Conservation (phyloP, 2,797 vertebrate genomes). For the Apodemus agrarius region DNA sequence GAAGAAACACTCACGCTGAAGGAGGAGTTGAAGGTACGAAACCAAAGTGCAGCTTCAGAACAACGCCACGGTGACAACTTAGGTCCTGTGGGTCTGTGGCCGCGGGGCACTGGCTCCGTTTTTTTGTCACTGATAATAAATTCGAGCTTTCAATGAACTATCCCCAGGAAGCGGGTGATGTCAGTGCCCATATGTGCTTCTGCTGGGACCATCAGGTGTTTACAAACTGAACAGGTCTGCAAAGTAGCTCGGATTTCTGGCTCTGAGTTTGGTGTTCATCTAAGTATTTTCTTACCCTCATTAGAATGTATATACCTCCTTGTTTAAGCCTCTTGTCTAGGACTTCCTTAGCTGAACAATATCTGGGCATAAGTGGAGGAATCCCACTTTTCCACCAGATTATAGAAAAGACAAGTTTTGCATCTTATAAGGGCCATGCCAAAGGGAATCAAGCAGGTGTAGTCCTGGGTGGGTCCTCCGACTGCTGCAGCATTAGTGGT, state of each 20-base stretch:
- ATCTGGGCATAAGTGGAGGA: not conserved
- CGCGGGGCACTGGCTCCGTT: fast-evolving
- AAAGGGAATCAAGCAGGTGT: not conserved
- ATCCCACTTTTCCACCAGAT: fast-evolving
- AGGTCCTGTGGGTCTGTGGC: not conserved
- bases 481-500: fast-evolving
- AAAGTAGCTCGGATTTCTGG: not conserved
- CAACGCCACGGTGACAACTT: not conserved
- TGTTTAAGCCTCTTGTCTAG: not conserved
- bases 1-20: constrained; percentile 95
- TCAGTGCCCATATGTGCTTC: too few relatives aligned
- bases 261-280: not conserved
- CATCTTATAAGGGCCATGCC: fast-evolving
- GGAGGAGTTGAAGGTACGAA: constrained; percentile 96
- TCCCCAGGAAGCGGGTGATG: fast-evolving
- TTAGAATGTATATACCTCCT: not conserved
- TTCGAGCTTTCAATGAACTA: not conserved
- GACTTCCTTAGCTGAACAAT: too few relatives aligned
- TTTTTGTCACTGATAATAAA: fast-evolving
- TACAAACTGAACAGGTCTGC: not conserved
- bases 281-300: not conserved
- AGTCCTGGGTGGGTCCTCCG: not conserved
- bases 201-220: fast-evolving
- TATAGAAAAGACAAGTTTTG: not conserved
- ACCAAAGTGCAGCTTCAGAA: not conserved